Evolutionary conservation across 2,113 vertebrate genomes (phyloP), one percentile per base, ranked within the genome.

Genomic region (Gavialis gangeticus): DNA sequence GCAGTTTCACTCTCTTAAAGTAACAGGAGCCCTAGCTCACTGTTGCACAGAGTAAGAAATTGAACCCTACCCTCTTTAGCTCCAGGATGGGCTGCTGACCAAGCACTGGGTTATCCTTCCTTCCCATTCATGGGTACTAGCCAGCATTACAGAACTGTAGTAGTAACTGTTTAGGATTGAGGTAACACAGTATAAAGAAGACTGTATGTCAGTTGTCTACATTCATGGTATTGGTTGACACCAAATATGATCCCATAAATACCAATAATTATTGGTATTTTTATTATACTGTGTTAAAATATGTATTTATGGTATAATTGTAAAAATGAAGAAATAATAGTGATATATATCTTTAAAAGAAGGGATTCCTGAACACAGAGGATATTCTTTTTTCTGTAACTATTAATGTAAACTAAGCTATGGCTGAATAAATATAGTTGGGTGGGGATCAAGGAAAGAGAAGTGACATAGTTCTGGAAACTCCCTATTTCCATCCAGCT

Each of bases 341-440:
- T 30, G 12, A 8, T 81, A 89, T 60, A 13, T 46, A 67, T 77
- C 94, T 82, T 91, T 66, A 64, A 64, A 87, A 12, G 37, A 87
- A 63, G 55, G 77, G 30, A 2, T 67, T 90, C 12, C 12, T 62
- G 67, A 89, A 85, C 76, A 81, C 91, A 93, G 21, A 84, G 6
- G 27, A 91, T 78, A 77, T 90, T 30, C 34, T 87, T 88, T 92
- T 34, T 84, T 66, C 79, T 94, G 46, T 56, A 83, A 54, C 16
- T 89, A 92, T 85, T 85, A 88, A 54, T 66, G 78, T 34, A 56
- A 56, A 16, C n/a, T 56, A 88, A 30, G 66, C 64, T 84, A 21
- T 87, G 87, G 75, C 85, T 89, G 92, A 90, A 82, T 91, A 83
- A 62, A 82, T 83, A 83, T 30, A 63, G 77, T 94, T 87, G 92